Conservation (phyloP, 2,888 invertebrate species). For the Eupithecia subfuscata region DNA sequence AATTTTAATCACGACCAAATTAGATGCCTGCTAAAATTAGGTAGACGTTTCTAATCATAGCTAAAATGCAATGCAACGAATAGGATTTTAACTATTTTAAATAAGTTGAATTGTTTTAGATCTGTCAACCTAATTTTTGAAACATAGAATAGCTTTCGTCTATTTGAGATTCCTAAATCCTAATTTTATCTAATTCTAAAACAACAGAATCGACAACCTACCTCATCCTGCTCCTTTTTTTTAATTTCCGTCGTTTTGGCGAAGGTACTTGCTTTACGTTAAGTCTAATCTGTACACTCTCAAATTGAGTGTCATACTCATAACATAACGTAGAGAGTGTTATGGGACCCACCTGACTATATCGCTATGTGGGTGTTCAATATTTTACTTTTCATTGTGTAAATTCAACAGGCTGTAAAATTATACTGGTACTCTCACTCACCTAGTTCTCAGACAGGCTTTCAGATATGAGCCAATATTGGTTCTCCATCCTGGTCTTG, state of each 20-base stretch:
- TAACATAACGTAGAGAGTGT: slow-evolving; percentile 16
- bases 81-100: no score
- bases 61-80: no score
- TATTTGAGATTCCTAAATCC: no score
- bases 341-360: slow-evolving; percentile 25
- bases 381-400: slow-evolving; percentile 6
- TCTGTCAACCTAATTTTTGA: no score
- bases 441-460: slow-evolving; percentile 7
- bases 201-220: no score
- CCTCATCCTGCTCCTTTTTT: no score
- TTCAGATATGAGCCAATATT: background rate
- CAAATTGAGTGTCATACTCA: slow-evolving; percentile 10
- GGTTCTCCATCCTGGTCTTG: background rate
- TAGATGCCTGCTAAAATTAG: no score
- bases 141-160: no score
- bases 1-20: no score
- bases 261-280: background rate
- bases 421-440: background rate
- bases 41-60: no score
- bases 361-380: slow-evolving; percentile 22
- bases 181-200: no score
- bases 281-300: background rate
- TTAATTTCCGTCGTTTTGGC: background rate
- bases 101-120: no score
- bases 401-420: background rate